phyloP scores from a whole-genome alignment of 2,113 vertebrate species.

The Triplophysa dalaica region DNA sequence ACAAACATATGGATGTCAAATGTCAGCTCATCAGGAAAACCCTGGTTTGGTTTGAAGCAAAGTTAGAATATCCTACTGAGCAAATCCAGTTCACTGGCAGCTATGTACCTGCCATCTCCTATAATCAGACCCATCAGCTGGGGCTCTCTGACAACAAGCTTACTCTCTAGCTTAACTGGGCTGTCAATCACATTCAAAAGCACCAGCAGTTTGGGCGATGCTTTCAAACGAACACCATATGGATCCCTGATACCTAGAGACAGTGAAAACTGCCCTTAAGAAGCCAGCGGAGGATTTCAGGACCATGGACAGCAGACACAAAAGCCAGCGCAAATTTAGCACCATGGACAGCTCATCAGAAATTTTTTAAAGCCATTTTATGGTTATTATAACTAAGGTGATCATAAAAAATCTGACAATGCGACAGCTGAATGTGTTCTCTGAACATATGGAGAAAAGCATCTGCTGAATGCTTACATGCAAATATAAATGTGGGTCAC shows the following conservation, averaged over 20 bases:
- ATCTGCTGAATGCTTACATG: too few relatives aligned
- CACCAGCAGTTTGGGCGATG: not conserved
- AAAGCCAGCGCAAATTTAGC: conserved; percentile 3
- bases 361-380: not conserved
- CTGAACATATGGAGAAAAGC: too few relatives aligned
- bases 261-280: conserved; percentile 11
- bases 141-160: conserved; percentile 29
- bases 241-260: not conserved
- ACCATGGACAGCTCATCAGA: conserved; percentile 8
- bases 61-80: not conserved
- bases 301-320: not conserved
- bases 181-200: conserved; percentile 33
- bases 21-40: not conserved
- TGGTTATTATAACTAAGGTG: not conserved
- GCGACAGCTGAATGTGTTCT: too few relatives aligned
- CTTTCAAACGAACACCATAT: conserved; percentile 21
- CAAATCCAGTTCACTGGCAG: not conserved
- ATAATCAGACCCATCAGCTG: conserved; percentile 37
- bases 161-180: conserved; percentile 16
- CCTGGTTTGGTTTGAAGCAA: not conserved
- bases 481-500: too few relatives aligned
- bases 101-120: not conserved
- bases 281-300: not conserved
- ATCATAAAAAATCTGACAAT: not conserved
- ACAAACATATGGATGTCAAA: not conserved